phyloP scores from a whole-genome alignment of 2,113 vertebrate genomes.

The Sebastes fasciatus region DNA sequence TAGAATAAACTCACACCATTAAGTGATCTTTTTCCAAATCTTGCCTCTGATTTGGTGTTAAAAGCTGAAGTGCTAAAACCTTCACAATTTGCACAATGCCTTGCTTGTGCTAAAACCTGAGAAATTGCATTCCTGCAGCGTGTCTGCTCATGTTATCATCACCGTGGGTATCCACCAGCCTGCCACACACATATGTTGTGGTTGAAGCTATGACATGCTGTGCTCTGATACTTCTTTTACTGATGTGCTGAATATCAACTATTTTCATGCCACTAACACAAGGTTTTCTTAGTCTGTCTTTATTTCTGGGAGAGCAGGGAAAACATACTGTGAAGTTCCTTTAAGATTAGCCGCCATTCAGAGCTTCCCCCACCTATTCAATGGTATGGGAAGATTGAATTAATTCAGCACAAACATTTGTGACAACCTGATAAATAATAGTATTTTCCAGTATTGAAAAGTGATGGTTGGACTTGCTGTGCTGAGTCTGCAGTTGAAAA shows the following conservation, averaged over 20 bases:
- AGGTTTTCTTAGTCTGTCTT: background rate
- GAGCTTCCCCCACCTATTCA: background rate
- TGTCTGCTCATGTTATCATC: constrained; percentile 20
- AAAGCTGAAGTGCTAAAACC: constrained; percentile 65
- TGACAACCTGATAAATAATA: background rate
- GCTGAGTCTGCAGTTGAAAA: constrained; percentile 9
- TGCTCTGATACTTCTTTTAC: background rate
- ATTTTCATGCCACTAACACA: background rate
- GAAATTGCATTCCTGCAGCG: constrained; percentile 6
- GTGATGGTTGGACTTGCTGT: background rate
- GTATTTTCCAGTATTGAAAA: background rate
- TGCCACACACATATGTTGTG: constrained; percentile 1
- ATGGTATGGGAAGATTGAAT: background rate
- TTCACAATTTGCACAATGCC: constrained; percentile 20
- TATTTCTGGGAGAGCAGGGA: background rate
- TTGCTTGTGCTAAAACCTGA: constrained; percentile 19
- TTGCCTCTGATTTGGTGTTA: constrained; percentile 36
- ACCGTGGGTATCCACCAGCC: constrained; percentile 7
- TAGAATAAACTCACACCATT: constrained; percentile 30
- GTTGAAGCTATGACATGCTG: constrained; percentile 5
- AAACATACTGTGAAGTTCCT: background rate
- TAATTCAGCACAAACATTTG: background rate
- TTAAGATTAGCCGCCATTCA: background rate
- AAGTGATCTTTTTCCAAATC: constrained; percentile 16
- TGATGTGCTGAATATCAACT: background rate